These are phyloP conservation scores for Siniperca obscura DNA, from an alignment of 2,797 vertebrate genomes.

Conservation along the genomic window DNA sequence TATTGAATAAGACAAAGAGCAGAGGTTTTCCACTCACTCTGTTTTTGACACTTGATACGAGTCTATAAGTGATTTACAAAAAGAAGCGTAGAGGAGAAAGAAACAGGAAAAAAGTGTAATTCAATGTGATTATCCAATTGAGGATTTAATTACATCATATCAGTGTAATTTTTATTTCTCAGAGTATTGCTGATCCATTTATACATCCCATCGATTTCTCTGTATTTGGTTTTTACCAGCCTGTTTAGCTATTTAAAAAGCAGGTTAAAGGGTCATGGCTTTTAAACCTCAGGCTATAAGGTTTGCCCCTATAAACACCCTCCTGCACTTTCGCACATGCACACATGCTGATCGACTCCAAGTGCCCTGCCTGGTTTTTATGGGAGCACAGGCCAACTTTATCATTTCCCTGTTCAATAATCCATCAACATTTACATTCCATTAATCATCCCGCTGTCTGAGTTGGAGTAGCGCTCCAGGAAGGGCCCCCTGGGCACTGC, in stretches of 20 bases:
- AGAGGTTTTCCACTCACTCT: conserved; percentile 61
- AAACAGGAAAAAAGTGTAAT: conserved; percentile 60
- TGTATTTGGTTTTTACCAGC: conserved; percentile 3
- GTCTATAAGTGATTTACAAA: conserved; percentile 58
- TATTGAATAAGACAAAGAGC: conserved; percentile 76
- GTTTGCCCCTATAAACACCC: conserved; percentile 51
- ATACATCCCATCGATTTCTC: conserved; percentile 53
- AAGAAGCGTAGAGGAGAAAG: conserved; percentile 33
- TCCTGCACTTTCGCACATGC: background rate
- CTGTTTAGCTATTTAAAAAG: conserved; percentile 59
- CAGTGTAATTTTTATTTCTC: conserved; percentile 36
- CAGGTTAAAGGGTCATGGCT: conserved; percentile 56
- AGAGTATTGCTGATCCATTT: conserved; percentile 63
- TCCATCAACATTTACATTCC: conserved; percentile 81
- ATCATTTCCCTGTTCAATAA: conserved; percentile 80
- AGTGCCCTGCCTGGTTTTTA: conserved; percentile 62
- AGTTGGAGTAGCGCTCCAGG: conserved; percentile 65
- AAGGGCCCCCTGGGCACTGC: conserved; percentile 60
- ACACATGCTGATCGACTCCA: conserved; percentile 33
- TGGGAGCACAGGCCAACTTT: conserved; percentile 61
- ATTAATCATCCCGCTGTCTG: conserved; percentile 77
- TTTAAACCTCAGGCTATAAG: conserved; percentile 66
- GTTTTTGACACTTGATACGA: conserved; percentile 68
- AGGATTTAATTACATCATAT: conserved; percentile 61
- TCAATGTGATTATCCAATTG: conserved; percentile 61